Conservation (phyloP, 37 sponge, comb jelly and placozoan species). For the Aplysina aerophoba region DNA sequence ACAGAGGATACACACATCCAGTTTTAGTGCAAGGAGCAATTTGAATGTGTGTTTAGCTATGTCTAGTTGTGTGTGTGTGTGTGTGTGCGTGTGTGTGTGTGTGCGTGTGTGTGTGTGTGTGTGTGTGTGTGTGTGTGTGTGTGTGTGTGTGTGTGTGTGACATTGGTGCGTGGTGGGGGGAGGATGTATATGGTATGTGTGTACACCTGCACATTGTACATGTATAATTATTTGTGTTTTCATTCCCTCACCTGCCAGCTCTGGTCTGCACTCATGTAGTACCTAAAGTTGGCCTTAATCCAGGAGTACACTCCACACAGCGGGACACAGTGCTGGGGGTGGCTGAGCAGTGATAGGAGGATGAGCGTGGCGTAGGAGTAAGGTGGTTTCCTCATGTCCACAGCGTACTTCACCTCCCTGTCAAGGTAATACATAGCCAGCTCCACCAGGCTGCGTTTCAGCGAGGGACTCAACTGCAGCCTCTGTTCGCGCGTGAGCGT, state of each 20-base stretch:
- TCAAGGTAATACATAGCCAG: background rate
- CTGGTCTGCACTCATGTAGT: conserved; percentile 74
- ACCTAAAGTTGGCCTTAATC: conserved; percentile 91
- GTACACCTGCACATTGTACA: background rate
- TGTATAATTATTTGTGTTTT: background rate
- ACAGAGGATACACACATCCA: too few species aligned
- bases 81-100: too few species aligned
- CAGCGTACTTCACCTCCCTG: background rate
- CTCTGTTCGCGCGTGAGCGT: conserved; percentile 7
- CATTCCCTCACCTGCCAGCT: conserved; percentile 83
- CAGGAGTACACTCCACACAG: conserved; percentile 86
- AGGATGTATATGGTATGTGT: too few species aligned
- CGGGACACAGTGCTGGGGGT: conserved; percentile 43
- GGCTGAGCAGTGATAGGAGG: conserved; percentile 3
- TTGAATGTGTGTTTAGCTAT: too few species aligned
- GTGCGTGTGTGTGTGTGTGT: too few species aligned
- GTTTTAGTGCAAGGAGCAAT: too few species aligned
- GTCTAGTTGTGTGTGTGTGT: too few species aligned
- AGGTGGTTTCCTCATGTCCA: background rate
- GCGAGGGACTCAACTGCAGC: conserved; percentile 10
- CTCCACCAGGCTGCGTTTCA: conserved; percentile 19
- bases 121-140: too few species aligned
- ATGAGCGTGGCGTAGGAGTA: conserved; percentile 26
- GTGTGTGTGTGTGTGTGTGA: too few species aligned
- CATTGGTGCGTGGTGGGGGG: too few species aligned